Evolutionary conservation across 2,888 invertebrate species (phyloP), one percentile per base, ranked within the genome.

Genomic region (Zaprionus bogoriensis): DNA sequence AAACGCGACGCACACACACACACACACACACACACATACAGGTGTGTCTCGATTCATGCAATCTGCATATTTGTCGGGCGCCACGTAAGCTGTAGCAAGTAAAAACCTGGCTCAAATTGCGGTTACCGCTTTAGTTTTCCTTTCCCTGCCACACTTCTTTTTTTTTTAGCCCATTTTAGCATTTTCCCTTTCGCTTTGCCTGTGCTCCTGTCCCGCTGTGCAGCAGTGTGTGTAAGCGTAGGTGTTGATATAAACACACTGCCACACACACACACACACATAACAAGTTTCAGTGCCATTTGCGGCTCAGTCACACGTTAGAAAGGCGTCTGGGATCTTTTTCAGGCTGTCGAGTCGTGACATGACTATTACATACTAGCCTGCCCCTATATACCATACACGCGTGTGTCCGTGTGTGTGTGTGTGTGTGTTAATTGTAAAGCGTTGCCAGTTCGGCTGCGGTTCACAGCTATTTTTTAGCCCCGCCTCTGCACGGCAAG

Each of bases 1-100:
- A 78, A 78, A 73, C 72, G 76, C 79, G 46, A 50, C 58, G 64
- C 78, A 10, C 20, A 4, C 19, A 14, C 38, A 10, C 20, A 20
- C 9, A 19, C 38, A 1, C 38, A 5, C 10, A 5, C 25, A 20
- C 25, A 2, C 25, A 2, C 25, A 1, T 0, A 1, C 6, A 7
- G 0, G 9, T 1, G 4, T 10, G 25, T 7, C 62, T 12, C 48
- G 53, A 27, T 51, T 64, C 68, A 66, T 77, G 74, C 81, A 80
- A 80, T 80, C 80, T 81, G 83, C 83, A 83, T 86, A 86, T 86
- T 86, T 83, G 81, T 77, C 76, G 83, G 69, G 67, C 80, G 77
- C 70, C 70, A 73, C 68, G 67, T 67, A 62, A 72, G 67, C 68
- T 61, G 69, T 81, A 76, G 64, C 68, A 71, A 78, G 71, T 74